Conservation (phyloP, 2,888 invertebrate species). For the Eumacrocentrus americanus region DNA sequence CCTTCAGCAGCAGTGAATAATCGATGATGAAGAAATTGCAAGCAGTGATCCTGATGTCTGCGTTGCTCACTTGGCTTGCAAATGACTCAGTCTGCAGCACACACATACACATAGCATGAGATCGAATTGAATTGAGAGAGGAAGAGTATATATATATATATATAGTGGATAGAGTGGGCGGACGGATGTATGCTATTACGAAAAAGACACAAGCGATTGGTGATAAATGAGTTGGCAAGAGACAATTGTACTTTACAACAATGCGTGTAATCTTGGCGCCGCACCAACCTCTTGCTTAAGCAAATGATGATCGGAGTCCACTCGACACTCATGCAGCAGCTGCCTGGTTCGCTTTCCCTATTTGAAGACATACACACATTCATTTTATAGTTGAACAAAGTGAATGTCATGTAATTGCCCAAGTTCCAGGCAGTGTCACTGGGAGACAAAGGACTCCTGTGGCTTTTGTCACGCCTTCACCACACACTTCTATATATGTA, state of each 20-base stretch:
- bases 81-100: constrained; percentile 29
- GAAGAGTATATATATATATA: too few relatives aligned
- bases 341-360: constrained; percentile 33
- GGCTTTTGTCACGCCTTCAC: neutral
- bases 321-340: constrained; percentile 32
- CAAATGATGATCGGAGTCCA: constrained; percentile 36
- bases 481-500: neutral
- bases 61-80: constrained; percentile 32
- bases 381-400: constrained; percentile 24
- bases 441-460: neutral
- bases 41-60: constrained; percentile 34
- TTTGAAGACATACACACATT: constrained; percentile 9
- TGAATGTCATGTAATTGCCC: constrained; percentile 26
- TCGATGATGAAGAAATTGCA: constrained; percentile 38
- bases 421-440: constrained; percentile 2
- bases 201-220: constrained; percentile 4
- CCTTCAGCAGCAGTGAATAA: constrained; percentile 36
- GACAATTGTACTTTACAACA: constrained; percentile 10
- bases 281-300: constrained; percentile 37
- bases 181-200: neutral
- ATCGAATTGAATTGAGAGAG: neutral
- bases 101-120: constrained; percentile 2
- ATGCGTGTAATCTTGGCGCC: constrained; percentile 5
- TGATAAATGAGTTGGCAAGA: constrained; percentile 11
- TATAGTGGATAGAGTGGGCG: neutral